Percentiles rank a stretch among this genome's conserved stretches.
phyloP scores from a whole-genome alignment of 2,113 vertebrate species.

The Psittacus erithacus region DNA sequence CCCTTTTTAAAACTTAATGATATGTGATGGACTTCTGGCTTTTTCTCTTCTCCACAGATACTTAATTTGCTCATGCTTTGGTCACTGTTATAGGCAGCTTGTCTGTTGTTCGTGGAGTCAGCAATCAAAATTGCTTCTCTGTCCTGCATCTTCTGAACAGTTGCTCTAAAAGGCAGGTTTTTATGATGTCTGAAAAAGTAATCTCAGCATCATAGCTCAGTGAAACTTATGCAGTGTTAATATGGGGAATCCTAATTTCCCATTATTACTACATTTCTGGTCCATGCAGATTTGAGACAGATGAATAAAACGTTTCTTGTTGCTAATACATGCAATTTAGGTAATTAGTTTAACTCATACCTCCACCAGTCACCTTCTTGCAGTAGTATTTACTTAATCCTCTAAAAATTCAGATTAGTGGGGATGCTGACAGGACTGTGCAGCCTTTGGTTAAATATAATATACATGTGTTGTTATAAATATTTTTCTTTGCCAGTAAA shows the following conservation, averaged over 20 bases:
- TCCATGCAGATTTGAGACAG: background rate
- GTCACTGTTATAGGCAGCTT: background rate
- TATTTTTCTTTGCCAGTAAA: background rate
- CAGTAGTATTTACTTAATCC: background rate
- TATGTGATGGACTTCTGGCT: background rate
- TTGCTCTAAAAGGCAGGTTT: background rate
- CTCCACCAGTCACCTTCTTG: background rate
- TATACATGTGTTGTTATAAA: background rate
- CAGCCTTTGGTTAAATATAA: background rate
- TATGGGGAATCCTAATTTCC: background rate
- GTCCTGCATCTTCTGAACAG: background rate
- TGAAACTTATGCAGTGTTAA: background rate
- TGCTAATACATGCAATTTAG: background rate
- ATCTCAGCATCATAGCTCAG: background rate
- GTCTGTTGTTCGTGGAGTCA: background rate
- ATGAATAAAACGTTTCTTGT: background rate
- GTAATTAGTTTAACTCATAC: background rate
- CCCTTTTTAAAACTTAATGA: conserved; percentile 46
- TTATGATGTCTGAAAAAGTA: background rate
- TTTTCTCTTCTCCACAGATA: conserved; percentile 5
- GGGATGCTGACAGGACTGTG: background rate
- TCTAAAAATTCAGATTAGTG: background rate
- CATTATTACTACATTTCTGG: background rate
- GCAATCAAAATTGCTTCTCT: background rate
- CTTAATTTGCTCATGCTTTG: background rate